phyloP scores from a whole-genome alignment of 2,888 invertebrate species.

The Agrotis exclamationis region DNA sequence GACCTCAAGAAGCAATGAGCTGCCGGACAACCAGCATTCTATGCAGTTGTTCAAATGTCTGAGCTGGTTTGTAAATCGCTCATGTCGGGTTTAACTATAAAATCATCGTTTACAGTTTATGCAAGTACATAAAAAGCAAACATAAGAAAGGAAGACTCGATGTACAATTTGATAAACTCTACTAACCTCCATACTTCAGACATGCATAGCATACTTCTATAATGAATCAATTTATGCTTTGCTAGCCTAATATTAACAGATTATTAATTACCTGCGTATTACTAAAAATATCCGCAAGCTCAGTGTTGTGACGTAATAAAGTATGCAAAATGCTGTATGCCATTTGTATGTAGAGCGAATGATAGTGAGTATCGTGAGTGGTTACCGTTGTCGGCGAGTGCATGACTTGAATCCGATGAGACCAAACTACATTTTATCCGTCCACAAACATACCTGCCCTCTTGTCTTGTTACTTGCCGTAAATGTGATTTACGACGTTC shows the following conservation, averaged over 20 bases:
- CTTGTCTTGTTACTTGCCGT: constrained; percentile 86
- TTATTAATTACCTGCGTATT: background rate
- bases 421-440: constrained; percentile 86
- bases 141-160: no score
- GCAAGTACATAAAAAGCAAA: no score
- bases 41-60: background rate
- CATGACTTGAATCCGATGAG: constrained; percentile 88
- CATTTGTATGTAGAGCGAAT: constrained; percentile 69
- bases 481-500: constrained; percentile 89
- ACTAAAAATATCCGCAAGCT: constrained; percentile 1
- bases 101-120: background rate
- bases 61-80: background rate
- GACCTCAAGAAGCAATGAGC: background rate
- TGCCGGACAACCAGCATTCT: background rate
- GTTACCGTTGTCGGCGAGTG: constrained; percentile 75
- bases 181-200: background rate
- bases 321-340: constrained; percentile 67
- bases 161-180: background rate
- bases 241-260: no score
- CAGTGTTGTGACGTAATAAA: constrained; percentile 54
- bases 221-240: no score
- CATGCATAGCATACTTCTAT: no score
- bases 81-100: background rate
- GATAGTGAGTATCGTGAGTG: constrained; percentile 66
- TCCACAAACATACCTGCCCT: constrained; percentile 85